A percentile compares a stretch with the other conserved stretches of the same genome.
phyloP scores from a whole-genome alignment of 1,140 invertebrate genomes.

The Drosophila arawakana region DNA sequence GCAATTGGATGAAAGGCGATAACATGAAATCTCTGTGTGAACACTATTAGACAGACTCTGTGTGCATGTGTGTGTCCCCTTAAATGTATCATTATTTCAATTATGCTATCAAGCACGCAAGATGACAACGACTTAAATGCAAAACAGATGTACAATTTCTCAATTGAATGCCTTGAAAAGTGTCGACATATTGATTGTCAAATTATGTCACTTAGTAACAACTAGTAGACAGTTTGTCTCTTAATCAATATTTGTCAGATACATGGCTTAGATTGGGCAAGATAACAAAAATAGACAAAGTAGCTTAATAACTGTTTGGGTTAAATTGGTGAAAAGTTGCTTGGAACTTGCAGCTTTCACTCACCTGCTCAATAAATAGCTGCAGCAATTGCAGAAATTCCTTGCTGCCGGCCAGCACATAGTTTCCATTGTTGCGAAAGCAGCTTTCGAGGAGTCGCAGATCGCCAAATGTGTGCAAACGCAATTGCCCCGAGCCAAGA shows the following conservation, averaged over 20 bases:
- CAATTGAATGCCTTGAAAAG: slow-evolving; percentile 44
- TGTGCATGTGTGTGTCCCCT: slow-evolving; percentile 27
- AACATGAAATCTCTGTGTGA: slow-evolving; percentile 21
- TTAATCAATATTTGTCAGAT: neutral
- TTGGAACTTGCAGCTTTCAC: slow-evolving; percentile 21
- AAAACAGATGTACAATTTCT: slow-evolving; percentile 10
- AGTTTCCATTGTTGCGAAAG: slow-evolving; percentile 78
- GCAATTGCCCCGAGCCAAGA: slow-evolving; percentile 52
- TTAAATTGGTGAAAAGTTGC: neutral
- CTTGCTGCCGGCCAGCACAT: slow-evolving; percentile 80
- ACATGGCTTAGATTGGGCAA: neutral
- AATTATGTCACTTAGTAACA: slow-evolving; percentile 19
- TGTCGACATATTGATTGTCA: slow-evolving; percentile 28
- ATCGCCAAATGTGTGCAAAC: slow-evolving; percentile 51
- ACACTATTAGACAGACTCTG: slow-evolving; percentile 16
- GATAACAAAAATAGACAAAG: neutral
- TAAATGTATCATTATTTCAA: slow-evolving; percentile 72
- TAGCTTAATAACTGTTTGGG: neutral
- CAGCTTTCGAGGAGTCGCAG: slow-evolving; percentile 69
- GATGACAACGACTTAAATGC: slow-evolving; percentile 37
- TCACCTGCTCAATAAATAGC: slow-evolving; percentile 75
- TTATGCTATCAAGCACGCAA: slow-evolving; percentile 53
- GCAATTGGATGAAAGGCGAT: slow-evolving; percentile 18
- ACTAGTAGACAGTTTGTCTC: slow-evolving; percentile 2
- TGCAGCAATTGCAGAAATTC: slow-evolving; percentile 75